Base-by-base conservation (phyloP, 2,888 invertebrate species). In the Lysandra bellargus region DNA sequence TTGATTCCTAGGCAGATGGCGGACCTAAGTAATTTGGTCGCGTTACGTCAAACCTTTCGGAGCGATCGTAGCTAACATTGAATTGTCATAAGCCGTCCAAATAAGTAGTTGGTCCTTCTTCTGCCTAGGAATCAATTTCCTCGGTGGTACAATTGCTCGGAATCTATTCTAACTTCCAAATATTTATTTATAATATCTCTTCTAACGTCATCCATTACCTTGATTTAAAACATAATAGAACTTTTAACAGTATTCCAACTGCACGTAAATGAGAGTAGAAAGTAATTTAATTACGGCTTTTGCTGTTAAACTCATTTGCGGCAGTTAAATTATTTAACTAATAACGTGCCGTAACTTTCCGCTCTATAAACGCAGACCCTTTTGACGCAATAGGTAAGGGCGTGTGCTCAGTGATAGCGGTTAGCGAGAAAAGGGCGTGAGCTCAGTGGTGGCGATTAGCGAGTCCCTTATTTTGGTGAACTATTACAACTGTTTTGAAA, bases 301-400 rank as follows among this genome's bases (percentile, higher is more conserved):
- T 33, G 69, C 69, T 69, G 69, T 69, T 69, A 69, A 69, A 69
- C 69, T 69, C 33, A 69, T 69, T 69, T 69, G 69, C 69, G 69
- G 69, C 14, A 37, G 33, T 69, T 69, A 69, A 69, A 69, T 33
- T 69, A 69, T 69, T 69, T 69, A 85, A 86, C 87, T 88, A 90
- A 91, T 91, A 92, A 91, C 86, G 88, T 85, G 83, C 86, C 87
- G 88, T 88, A 91, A 86, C 86, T 90, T 90, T 92, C 89, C 89
- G 90, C 88, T 92, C 90, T 85, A 87, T 87, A 88, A 89, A 89
- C 86, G 80, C 82, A 85, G 83, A 87, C 89, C 89, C 88, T 90
- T 88, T 85, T 90, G 87, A 86, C 85, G 89, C 86, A 88, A 89
- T 85, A 49, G 82, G 60, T 80, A 79, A 33, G 84, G 84, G 23